Evolutionary conservation across 2,888 invertebrate genomes (phyloP).

Genomic region (Dione juno): DNA sequence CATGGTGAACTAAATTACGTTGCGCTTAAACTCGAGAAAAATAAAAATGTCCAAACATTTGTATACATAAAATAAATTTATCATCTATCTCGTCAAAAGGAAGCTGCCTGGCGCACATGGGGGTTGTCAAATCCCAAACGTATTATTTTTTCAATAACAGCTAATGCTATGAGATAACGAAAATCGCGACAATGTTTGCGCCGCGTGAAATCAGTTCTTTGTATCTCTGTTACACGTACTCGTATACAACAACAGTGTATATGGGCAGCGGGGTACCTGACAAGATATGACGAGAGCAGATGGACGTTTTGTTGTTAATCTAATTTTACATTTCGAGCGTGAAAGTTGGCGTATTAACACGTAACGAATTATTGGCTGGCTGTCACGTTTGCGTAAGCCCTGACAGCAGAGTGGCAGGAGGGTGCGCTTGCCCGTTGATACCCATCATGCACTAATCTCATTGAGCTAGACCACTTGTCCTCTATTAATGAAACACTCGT

Average conservation of each 20-base stretch:
- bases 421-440: conserved; percentile 53
- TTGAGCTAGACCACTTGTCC: conserved; percentile 20
- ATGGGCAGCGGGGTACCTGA: conserved; percentile 81
- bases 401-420: conserved; percentile 81
- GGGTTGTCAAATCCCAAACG: conserved; percentile 81
- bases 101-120: conserved; percentile 80
- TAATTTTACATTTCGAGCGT: conserved; percentile 78
- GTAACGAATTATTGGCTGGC: conserved; percentile 80
- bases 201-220: conserved; percentile 82
- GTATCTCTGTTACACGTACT: conserved; percentile 76
- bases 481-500: conserved; percentile 9
- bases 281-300: conserved; percentile 82
- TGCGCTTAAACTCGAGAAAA: conserved; percentile 80
- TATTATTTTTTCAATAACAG: conserved; percentile 82
- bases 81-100: conserved; percentile 79
- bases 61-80: conserved; percentile 84
- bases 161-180: conserved; percentile 78
- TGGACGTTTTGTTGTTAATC: conserved; percentile 81
- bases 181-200: conserved; percentile 81
- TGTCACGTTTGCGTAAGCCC: conserved; percentile 82
- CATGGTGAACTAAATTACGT: conserved; percentile 82
- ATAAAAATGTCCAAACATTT: conserved; percentile 84
- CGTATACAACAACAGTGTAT: conserved; percentile 62
- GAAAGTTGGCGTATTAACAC: conserved; percentile 73
- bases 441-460: conserved; percentile 23